Conservation (phyloP, 1,140 invertebrate species). For the Cyrtorhinus lividipennis region DNA sequence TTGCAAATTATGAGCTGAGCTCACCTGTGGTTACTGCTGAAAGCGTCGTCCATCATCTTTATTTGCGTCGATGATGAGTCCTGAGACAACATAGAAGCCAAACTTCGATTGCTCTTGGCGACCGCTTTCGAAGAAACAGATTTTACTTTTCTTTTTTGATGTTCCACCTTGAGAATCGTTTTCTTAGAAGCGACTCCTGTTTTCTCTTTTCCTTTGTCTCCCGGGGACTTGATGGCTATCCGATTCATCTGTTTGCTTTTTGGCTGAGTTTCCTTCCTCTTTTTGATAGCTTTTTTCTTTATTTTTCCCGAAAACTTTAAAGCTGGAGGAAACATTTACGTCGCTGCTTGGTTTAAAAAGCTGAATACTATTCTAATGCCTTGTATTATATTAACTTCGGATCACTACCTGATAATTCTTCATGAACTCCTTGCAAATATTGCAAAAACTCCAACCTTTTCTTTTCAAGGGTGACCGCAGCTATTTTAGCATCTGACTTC, state of each 20-base stretch:
- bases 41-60: slow-evolving; percentile 1
- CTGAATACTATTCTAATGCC: no score
- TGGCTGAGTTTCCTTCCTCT: no score
- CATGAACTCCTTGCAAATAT: neutral
- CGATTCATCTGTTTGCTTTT: no score
- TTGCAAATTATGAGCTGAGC: no score
- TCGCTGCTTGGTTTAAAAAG: no score
- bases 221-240: no score
- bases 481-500: neutral
- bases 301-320: no score
- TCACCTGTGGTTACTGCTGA: neutral
- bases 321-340: no score
- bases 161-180: neutral
- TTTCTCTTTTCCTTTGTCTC: neutral
- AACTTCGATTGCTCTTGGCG: neutral
- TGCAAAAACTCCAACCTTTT: neutral
- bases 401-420: neutral
- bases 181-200: neutral
- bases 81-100: neutral
- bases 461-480: neutral
- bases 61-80: neutral
- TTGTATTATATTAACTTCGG: no score
- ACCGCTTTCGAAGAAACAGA: neutral
- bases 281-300: no score
- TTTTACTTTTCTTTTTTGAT: neutral